Conservation (phyloP, 2,888 invertebrate species). For the Cryptus viduatorius region DNA sequence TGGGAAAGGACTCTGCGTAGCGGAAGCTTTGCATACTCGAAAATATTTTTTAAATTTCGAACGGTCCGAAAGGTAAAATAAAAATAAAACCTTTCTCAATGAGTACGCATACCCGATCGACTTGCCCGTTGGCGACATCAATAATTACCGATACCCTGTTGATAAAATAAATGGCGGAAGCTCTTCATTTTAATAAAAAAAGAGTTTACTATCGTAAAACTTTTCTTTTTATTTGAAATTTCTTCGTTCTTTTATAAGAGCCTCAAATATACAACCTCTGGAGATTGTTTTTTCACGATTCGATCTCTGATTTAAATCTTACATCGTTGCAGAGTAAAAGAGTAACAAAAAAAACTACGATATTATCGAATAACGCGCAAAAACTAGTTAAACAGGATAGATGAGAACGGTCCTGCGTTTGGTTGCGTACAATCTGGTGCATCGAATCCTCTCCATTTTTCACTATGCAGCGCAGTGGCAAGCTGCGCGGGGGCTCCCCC, state of each 20-base stretch:
- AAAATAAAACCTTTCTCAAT: too few species aligned
- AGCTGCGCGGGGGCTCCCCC: slow-evolving; percentile 29
- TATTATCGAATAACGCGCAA: not conserved
- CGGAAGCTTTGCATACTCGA: not conserved
- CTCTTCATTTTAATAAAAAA: too few species aligned
- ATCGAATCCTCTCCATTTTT: slow-evolving; percentile 43
- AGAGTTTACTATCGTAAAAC: too few species aligned
- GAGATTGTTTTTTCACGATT: too few species aligned
- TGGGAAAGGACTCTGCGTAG: not conserved
- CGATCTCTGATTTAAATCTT: not conserved
- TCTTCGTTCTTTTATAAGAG: too few species aligned
- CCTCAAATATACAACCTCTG: too few species aligned
- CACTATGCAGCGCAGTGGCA: slow-evolving; percentile 32
- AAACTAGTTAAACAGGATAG: slow-evolving; percentile 38
- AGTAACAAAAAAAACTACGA: not conserved
- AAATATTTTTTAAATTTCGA: not conserved
- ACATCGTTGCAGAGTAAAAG: not conserved
- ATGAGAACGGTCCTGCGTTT: slow-evolving; percentile 35
- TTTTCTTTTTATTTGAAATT: too few species aligned
- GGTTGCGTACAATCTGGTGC: slow-evolving; percentile 5
- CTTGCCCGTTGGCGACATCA: too few species aligned
- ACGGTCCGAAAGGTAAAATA: too few species aligned
- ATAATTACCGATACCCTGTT: too few species aligned
- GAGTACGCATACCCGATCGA: too few species aligned
- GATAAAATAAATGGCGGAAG: too few species aligned